Evolutionary conservation across 2,888 invertebrate genomes (phyloP).

Genomic region (Philereme transversata): DNA sequence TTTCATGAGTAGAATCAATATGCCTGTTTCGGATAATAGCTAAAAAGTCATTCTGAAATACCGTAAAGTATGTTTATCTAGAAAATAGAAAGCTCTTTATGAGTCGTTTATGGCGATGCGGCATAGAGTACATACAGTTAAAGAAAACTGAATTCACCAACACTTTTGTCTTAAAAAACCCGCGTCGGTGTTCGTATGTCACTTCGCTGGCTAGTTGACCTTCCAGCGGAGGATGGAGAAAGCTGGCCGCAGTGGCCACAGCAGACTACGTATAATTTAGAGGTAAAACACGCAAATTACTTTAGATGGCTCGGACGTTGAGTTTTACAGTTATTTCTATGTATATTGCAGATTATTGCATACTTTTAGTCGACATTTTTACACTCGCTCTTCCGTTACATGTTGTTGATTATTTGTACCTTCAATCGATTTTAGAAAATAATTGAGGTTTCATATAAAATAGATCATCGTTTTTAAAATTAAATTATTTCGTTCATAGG

Average conservation of each 20-base stretch:
- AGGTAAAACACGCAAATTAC: constrained; percentile 18
- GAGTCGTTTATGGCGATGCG: not conserved
- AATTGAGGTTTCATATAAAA: no score
- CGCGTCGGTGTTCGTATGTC: constrained; percentile 11
- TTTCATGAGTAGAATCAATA: no score
- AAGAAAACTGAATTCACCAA: not conserved
- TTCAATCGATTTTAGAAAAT: no score
- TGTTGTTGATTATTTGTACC: no score
- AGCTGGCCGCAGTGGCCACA: constrained; percentile 6
- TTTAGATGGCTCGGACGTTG: constrained; percentile 11
- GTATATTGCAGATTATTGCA: constrained; percentile 15
- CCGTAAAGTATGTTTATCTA: not conserved
- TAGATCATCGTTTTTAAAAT: no score
- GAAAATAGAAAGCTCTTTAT: constrained; percentile 3
- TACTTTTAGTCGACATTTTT: constrained; percentile 6
- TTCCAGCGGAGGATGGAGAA: constrained; percentile 21
- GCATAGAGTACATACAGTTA: not conserved
- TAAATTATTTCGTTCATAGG: no score
- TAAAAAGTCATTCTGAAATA: no score
- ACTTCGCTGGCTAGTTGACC: constrained; percentile 24
- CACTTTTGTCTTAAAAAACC: not conserved
- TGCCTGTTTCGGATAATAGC: no score
- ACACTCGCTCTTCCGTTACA: not conserved
- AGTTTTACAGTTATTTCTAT: constrained; percentile 5
- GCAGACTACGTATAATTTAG: constrained; percentile 16